Conservation (phyloP, 2,888 invertebrate species). For the Drosophila eohydei region DNA sequence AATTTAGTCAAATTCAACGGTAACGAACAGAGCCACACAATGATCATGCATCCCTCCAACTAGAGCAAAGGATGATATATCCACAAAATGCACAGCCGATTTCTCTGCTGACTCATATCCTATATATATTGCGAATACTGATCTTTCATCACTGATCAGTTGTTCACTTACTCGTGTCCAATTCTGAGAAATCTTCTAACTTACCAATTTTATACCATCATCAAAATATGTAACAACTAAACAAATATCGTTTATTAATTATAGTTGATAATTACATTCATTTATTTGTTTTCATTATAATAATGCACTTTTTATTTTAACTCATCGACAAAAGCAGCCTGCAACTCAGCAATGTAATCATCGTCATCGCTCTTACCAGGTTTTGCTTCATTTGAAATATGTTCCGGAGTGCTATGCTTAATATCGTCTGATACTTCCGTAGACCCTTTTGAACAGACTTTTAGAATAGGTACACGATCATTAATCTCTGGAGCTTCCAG, state of each 20-base stretch:
- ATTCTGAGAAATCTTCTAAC: neutral
- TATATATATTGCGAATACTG: neutral
- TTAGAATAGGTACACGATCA: neutral
- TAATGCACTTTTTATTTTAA: slow-evolving; percentile 24
- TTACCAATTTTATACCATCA: too few species aligned
- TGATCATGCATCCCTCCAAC: too few species aligned
- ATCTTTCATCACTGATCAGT: neutral
- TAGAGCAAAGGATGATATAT: too few species aligned
- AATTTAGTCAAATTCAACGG: too few species aligned
- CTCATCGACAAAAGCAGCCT: slow-evolving; percentile 49
- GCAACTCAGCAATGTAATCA: slow-evolving; percentile 38
- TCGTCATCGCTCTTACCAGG: slow-evolving; percentile 13
- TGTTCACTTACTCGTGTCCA: neutral
- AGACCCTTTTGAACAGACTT: neutral
- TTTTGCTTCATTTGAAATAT: neutral
- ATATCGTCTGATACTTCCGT: neutral
- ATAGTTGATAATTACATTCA: neutral
- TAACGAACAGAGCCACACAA: too few species aligned
- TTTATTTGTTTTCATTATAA: neutral
- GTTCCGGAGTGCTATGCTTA: neutral
- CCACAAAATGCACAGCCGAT: too few species aligned
- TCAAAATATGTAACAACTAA: neutral
- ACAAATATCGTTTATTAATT: neutral
- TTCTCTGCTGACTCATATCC: too few species aligned
- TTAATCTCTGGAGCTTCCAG: neutral